phyloP scores from a whole-genome alignment of 2,797 vertebrate genomes.

The Avahi laniger region DNA sequence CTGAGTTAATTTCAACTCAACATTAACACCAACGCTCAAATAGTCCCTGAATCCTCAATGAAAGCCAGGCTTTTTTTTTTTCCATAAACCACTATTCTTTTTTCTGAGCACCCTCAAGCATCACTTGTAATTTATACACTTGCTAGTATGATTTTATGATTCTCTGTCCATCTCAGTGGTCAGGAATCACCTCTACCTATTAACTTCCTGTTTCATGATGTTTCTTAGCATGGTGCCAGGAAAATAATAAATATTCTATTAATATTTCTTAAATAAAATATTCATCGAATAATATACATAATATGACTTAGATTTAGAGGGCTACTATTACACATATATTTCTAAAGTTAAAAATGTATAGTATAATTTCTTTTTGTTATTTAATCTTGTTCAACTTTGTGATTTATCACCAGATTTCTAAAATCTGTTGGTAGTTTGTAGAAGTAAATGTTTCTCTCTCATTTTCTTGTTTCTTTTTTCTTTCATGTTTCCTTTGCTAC shows the following conservation, averaged over 20 bases:
- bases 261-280: conserved; percentile 54
- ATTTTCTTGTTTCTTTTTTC: neutral
- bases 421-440: neutral
- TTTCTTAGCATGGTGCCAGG: neutral
- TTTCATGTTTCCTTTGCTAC: neutral
- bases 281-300: conserved; percentile 48
- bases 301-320: conserved; percentile 39
- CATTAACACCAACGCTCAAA: neutral
- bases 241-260: conserved; percentile 45
- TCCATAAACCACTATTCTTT: neutral
- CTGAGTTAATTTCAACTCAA: conserved; percentile 3
- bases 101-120: neutral
- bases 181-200: neutral
- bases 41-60: neutral
- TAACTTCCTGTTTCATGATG: neutral
- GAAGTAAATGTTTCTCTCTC: neutral
- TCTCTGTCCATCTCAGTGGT: neutral
- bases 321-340: conserved; percentile 27
- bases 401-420: neutral
- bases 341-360: conserved; percentile 53
- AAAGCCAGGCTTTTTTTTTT: neutral
- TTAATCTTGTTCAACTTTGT: conserved; percentile 29
- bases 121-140: neutral
- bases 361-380: neutral
- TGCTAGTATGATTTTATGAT: neutral